Conservation (phyloP, 1,140 invertebrate genomes). For the Acyrthosiphon pisum region DNA sequence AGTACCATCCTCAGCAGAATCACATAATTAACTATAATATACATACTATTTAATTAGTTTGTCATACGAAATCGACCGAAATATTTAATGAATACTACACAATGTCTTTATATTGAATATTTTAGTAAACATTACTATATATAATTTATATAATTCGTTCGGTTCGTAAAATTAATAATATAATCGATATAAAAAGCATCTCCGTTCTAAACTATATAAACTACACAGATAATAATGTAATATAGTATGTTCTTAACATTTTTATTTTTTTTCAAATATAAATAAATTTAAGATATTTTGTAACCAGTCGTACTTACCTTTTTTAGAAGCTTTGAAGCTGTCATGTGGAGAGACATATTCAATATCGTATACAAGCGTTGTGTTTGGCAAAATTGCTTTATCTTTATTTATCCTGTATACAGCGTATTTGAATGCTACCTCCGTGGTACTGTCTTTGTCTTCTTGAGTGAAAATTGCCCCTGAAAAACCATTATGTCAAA, state of each 20-base stretch:
- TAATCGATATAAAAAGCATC: neutral
- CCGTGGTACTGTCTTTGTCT: conserved; percentile 81
- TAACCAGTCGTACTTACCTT: conserved; percentile 70
- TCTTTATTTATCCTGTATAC: conserved; percentile 92
- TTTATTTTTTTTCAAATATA: neutral
- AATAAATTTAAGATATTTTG: neutral
- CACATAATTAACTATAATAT: neutral
- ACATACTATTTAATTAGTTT: neutral
- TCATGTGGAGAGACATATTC: conserved; percentile 87
- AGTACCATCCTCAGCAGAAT: neutral
- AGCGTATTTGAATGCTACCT: conserved; percentile 91
- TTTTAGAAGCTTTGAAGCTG: conserved; percentile 89
- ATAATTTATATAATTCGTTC: neutral
- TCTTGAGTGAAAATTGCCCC: conserved; percentile 92
- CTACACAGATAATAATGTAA: neutral
- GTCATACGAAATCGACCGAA: neutral
- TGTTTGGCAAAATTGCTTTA: conserved; percentile 79
- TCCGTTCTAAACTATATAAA: neutral
- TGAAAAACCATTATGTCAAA: conserved; percentile 65
- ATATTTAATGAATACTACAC: neutral
- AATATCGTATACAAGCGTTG: conserved; percentile 87
- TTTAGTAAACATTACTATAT: neutral
- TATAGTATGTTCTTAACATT: neutral
- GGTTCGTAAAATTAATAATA: neutral
- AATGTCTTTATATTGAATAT: neutral